These are phyloP conservation scores for Stictocephala bisonia DNA, from an alignment of 2,888 invertebrate genomes.

Conservation along the genomic window DNA sequence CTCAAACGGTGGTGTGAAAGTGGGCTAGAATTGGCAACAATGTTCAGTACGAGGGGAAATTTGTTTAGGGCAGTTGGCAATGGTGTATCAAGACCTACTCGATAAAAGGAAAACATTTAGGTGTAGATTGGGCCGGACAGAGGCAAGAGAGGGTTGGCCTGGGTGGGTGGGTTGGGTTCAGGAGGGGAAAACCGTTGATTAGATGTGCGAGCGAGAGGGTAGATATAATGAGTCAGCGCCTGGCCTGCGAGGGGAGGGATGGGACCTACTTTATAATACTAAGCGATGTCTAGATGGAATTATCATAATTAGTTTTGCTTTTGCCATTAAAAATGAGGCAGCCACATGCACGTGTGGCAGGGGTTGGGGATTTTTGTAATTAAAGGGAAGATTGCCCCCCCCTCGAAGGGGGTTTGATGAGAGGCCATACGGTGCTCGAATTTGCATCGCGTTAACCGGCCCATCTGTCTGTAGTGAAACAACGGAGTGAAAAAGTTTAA, in stretches of 20 bases:
- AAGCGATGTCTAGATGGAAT: conserved; percentile 46
- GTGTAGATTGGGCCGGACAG: conserved; percentile 42
- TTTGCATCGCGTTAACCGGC: conserved; percentile 23
- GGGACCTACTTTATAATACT: conserved; percentile 45
- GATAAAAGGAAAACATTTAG: conserved; percentile 43
- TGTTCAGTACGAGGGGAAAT: conserved; percentile 28
- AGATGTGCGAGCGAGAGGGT: conserved; percentile 46
- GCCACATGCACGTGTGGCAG: conserved; percentile 25
- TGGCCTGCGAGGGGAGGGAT: conserved; percentile 27
- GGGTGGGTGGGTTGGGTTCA: neutral
- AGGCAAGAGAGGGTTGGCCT: conserved; percentile 7
- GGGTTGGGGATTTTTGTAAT: conserved; percentile 38
- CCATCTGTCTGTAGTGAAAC: neutral
- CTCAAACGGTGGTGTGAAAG: neutral
- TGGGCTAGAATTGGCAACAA: conserved; percentile 31
- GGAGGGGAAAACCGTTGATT: conserved; percentile 47
- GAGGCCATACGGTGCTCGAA: conserved; percentile 35
- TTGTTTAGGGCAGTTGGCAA: conserved; percentile 43
- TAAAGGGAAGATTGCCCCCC: conserved; percentile 37
- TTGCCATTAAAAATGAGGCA: conserved; percentile 39
- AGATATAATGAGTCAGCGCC: conserved; percentile 43
- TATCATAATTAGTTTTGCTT: conserved; percentile 47
- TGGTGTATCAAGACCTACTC: conserved; percentile 42
- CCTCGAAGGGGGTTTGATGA: neutral
- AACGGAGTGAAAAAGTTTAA: too few relatives aligned